Evolutionary conservation across 2,888 invertebrate genomes (phyloP).

Genomic region (Papilio elwesi): DNA sequence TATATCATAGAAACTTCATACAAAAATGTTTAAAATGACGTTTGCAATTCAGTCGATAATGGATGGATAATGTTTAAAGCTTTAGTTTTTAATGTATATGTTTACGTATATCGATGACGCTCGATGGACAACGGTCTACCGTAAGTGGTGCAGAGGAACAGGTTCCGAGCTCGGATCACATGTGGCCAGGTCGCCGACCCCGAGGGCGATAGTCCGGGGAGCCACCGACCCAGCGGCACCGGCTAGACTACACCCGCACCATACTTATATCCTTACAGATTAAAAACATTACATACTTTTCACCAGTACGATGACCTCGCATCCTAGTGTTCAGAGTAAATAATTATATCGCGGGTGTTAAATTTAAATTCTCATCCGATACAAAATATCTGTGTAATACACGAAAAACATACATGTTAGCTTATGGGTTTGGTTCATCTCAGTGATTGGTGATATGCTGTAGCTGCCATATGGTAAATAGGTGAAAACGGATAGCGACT

Average conservation of each 20-base stretch:
- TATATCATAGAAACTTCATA: neutral
- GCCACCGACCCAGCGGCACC: slow-evolving; percentile 51
- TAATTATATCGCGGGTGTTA: too few relatives aligned
- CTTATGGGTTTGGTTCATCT: too few relatives aligned
- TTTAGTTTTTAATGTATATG: slow-evolving; percentile 20
- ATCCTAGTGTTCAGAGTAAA: neutral
- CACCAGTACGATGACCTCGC: slow-evolving; percentile 3
- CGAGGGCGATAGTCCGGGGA: slow-evolving; percentile 67
- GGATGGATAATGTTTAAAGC: neutral
- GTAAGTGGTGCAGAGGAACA: slow-evolving; percentile 74
- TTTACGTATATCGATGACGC: slow-evolving; percentile 22
- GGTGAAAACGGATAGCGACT: too few relatives aligned
- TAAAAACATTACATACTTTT: slow-evolving; percentile 24
- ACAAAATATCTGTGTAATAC: too few relatives aligned
- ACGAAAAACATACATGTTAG: too few relatives aligned
- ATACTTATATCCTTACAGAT: slow-evolving; percentile 48
- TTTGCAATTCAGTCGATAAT: slow-evolving; percentile 13
- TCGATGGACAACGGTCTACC: slow-evolving; percentile 50
- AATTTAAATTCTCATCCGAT: too few relatives aligned
- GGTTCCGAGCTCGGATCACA: slow-evolving; percentile 77
- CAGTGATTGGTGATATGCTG: too few relatives aligned
- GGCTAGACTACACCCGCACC: slow-evolving; percentile 50
- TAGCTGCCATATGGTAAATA: too few relatives aligned
- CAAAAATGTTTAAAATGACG: neutral
- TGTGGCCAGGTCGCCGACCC: slow-evolving; percentile 75